Evolutionary conservation across 2,797 vertebrate genomes (phyloP), one percentile per base, ranked within the genome.

Genomic region (Tympanoctomys barrerae): DNA sequence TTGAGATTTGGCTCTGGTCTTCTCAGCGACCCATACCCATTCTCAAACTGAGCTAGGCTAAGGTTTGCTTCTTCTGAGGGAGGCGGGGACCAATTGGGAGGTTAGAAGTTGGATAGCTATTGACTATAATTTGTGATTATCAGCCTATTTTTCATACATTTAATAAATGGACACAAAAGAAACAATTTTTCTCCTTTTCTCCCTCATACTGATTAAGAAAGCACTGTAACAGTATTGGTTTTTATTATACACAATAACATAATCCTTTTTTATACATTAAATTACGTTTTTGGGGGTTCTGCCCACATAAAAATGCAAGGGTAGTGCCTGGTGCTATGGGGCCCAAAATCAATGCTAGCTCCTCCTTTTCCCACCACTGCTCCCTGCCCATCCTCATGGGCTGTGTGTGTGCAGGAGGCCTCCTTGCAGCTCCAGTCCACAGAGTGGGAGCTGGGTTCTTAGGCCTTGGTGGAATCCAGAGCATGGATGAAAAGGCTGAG

Each of bases 41-140:
- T 91, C 61, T 90, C 52, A 68, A 80, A n/a, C 36, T 59, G 24
- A 42, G 33, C 31, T 85, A 61, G 52, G 36, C 31, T 24, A 61
- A 39, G 14, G 18, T 82, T 87, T 75, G 24, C 79, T 79, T 89
- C 46, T 89, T 88, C 31, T 85, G 36, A 61, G 61, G 59, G 36
- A 64, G 52, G 75, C 24, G 22, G 87, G 68, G 49, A 49, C 36
- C 75, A 57, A 21, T 46, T 62, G 73, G 80, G 33, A 82, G 70
- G 26, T 94, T 86, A 75, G 81, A 42, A 49, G 79, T 71, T 21
- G 66, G 54, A 49, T 64, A 18, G 24, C 4, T 21, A 36, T 24
- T 84, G 54, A 82, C 42, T 49, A 49, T 93, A 70, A 87, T 96
- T 79, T 91, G 49, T 83, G 90, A 77, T 57, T 18, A 77, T 83